Evolutionary conservation across 2,113 vertebrate species (phyloP).

Genomic region (Talpa occidentalis): DNA sequence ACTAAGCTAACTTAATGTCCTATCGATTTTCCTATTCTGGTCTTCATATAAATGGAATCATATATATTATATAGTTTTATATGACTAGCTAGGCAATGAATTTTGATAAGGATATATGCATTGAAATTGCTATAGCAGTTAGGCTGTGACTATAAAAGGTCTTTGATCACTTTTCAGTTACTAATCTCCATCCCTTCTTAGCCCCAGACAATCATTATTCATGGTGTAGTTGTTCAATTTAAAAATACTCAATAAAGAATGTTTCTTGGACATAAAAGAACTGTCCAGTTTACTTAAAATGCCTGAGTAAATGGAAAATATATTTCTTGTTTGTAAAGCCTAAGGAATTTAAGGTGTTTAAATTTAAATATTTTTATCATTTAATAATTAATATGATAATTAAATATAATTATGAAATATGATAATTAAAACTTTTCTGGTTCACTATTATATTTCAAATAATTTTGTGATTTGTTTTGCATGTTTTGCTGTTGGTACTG

Average conservation of each 20-base stretch:
- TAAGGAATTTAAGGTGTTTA: background rate
- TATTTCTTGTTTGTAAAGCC: background rate
- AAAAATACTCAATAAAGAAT: conserved; percentile 20
- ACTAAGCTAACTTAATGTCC: background rate
- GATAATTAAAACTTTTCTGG: background rate
- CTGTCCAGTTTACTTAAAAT: conserved; percentile 15
- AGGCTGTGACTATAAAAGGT: background rate
- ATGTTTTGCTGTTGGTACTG: background rate
- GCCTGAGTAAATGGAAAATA: conserved; percentile 24
- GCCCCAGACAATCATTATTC: background rate
- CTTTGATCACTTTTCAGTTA: background rate
- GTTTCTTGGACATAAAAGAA: background rate
- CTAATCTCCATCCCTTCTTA: background rate
- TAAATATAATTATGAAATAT: too few relatives aligned
- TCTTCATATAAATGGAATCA: conserved; percentile 1
- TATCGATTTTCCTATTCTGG: background rate
- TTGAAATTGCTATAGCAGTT: background rate
- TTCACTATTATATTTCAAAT: background rate
- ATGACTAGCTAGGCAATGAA: conserved; percentile 3
- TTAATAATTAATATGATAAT: background rate
- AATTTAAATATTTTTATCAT: background rate
- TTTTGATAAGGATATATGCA: background rate
- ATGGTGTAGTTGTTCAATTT: background rate
- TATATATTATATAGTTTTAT: background rate
- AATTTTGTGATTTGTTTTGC: background rate